A percentile compares a stretch with the other conserved stretches of the same genome.
Conservation (phyloP, 2,797 vertebrate genomes). For the Danio jaintianensis region DNA sequence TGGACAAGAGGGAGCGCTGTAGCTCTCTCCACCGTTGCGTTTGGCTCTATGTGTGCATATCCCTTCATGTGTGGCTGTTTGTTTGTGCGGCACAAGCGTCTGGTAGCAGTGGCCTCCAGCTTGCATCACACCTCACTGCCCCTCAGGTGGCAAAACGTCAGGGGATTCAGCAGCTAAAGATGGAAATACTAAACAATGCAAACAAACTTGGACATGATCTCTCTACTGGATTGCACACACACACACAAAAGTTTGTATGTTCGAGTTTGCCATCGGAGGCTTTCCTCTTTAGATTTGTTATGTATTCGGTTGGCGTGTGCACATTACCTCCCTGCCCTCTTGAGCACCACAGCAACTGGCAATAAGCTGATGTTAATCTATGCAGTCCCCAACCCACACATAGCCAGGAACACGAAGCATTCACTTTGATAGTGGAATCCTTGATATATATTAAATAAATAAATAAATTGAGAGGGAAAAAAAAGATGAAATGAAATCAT, state of each 20-base stretch:
- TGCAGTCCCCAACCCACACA: slow-evolving; percentile 72
- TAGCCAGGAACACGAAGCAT: slow-evolving; percentile 53
- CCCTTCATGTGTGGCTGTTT: slow-evolving; percentile 51
- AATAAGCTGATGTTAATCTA: slow-evolving; percentile 74
- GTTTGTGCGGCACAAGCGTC: slow-evolving; percentile 38
- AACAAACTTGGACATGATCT: slow-evolving; percentile 67
- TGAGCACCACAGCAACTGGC: slow-evolving; percentile 66
- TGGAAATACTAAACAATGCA: slow-evolving; percentile 61
- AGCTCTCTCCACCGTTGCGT: slow-evolving; percentile 18
- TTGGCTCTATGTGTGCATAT: slow-evolving; percentile 42
- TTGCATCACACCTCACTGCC: slow-evolving; percentile 66
- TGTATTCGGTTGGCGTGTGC: slow-evolving; percentile 72
- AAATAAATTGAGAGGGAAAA: background rate
- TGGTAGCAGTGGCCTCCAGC: slow-evolving; percentile 49
- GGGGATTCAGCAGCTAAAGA: slow-evolving; percentile 70
- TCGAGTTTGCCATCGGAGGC: slow-evolving; percentile 51
- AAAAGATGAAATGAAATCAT: background rate
- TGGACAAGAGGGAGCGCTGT: slow-evolving; percentile 35
- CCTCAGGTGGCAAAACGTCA: slow-evolving; percentile 60
- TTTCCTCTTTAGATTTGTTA: slow-evolving; percentile 84
- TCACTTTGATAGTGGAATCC: slow-evolving; percentile 25
- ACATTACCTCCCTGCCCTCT: slow-evolving; percentile 60
- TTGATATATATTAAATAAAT: background rate
- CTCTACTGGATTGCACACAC: slow-evolving; percentile 75
- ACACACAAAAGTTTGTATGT: slow-evolving; percentile 72